These are phyloP conservation scores for Seriola aureovittata DNA, from an alignment of 2,113 vertebrate genomes.

Conservation along the genomic window DNA sequence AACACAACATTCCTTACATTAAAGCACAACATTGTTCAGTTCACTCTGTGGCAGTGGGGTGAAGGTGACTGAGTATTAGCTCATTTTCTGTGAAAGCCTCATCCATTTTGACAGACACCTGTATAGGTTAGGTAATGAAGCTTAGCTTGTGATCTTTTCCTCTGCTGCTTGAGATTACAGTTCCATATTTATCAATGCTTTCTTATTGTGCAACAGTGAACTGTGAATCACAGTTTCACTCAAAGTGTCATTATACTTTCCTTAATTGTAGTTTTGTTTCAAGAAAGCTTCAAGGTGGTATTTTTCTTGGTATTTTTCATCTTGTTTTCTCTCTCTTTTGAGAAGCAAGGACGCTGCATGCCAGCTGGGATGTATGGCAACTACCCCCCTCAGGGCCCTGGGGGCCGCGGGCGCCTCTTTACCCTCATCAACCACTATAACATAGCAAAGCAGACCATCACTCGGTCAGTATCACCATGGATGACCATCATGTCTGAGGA, in stretches of 20 bases:
- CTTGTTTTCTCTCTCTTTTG: slow-evolving; percentile 51
- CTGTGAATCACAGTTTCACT: not conserved
- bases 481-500: slow-evolving; percentile 96
- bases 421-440: slow-evolving; percentile 97
- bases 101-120: not conserved
- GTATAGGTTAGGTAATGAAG: not conserved
- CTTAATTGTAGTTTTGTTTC: not conserved
- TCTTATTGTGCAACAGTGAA: not conserved
- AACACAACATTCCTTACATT: not conserved
- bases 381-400: slow-evolving; percentile 92
- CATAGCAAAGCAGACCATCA: slow-evolving; percentile 94
- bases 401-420: slow-evolving; percentile 91
- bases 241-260: not conserved
- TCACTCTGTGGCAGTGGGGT: not conserved
- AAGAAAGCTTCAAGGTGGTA: no score
- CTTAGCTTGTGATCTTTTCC: not conserved
- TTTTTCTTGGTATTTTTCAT: not conserved
- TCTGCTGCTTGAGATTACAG: not conserved
- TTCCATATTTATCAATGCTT: not conserved
- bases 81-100: not conserved
- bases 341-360: slow-evolving; percentile 94
- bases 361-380: slow-evolving; percentile 93
- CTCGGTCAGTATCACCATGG: slow-evolving; percentile 94
- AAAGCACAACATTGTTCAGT: not conserved
- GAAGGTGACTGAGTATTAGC: not conserved